Evolutionary conservation across 1,140 invertebrate species (phyloP).

Genomic region (Doryteuthis pealeii): DNA sequence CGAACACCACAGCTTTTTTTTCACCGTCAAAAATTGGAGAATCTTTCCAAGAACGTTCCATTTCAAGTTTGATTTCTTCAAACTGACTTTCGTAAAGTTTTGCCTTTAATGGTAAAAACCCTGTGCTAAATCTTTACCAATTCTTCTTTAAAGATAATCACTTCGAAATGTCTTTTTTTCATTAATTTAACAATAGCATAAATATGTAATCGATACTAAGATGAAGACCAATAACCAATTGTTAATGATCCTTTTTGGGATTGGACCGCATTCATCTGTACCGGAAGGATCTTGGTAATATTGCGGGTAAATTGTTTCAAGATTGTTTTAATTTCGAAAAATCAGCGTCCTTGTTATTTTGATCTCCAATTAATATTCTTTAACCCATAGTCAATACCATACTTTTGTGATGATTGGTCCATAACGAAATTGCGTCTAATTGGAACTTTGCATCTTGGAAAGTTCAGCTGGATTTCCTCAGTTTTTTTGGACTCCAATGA

Average conservation of each 20-base stretch:
- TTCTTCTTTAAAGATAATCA: too few relatives aligned
- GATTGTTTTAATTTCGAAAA: background rate
- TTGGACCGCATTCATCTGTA: background rate
- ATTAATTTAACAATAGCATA: background rate
- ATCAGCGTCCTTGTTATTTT: background rate
- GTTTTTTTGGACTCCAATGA: conserved; percentile 59
- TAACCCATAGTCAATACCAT: conserved; percentile 67
- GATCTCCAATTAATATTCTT: conserved; percentile 39
- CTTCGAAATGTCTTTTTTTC: background rate
- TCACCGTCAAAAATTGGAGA: background rate
- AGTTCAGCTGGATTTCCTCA: conserved; percentile 64
- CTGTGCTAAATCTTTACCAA: too few relatives aligned
- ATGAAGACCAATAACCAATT: background rate
- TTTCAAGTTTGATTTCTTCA: background rate
- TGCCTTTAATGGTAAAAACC: too few relatives aligned
- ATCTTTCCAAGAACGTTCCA: too few relatives aligned
- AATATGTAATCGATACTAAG: background rate
- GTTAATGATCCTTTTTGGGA: background rate
- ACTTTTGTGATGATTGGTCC: conserved; percentile 65
- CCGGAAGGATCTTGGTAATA: background rate
- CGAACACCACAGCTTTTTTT: background rate
- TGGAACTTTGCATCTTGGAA: conserved; percentile 67
- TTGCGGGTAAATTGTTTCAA: background rate
- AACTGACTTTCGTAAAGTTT: background rate
- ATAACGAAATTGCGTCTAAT: conserved; percentile 69